Base-by-base conservation (phyloP, 2,888 invertebrate species). In the Onchidella celtica region DNA sequence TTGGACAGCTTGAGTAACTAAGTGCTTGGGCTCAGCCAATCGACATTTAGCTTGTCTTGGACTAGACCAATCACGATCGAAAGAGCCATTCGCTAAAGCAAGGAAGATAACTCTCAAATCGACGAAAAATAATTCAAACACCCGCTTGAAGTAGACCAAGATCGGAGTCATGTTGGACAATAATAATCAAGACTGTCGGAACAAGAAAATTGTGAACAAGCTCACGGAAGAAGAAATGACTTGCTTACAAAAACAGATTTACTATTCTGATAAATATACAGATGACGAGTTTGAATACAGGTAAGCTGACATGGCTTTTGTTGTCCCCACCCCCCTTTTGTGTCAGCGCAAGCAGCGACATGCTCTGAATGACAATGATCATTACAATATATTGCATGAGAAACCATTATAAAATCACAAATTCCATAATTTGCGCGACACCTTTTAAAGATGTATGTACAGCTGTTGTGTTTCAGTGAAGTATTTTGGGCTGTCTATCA, bases 201-300 rank as follows among this genome's bases (percentile, higher is more conserved):
- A 32, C 55, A 66, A 47, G 21, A 76, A 11, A 9, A 66, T 76
- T 14, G 47, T 21, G 32, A 38, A 78, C 61, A 78, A 78, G 57
- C 27, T 79, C 34, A 38, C 79, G 17, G 24, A 32, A 24, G 72
- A 79, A 73, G 47, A 79, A 47, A 72, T 79, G 72, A 29, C 73
- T 11, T 36, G 27, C 29, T 47, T 79, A 11, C 79, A 79, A 59
- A 95, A 96, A 93, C 96, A 96, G 86, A 97, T 98, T 90, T 97
- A 96, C 92, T 98, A 98, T 93, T 98, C 98, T 0, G 97, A 97
- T 87, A 98, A 97, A 95, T 98, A 98, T 93, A 96, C 95, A 90
- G 98, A 98, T 91, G 97, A 97, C 84, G 95, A 96, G 88, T 97
- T 95, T 92, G 98, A 98, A 94, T 98, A 98, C 95, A 96, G 98